These are phyloP conservation scores for Leptinotarsa defecta DNA, from an alignment of 1,140 invertebrate species.

Conservation along the genomic window DNA sequence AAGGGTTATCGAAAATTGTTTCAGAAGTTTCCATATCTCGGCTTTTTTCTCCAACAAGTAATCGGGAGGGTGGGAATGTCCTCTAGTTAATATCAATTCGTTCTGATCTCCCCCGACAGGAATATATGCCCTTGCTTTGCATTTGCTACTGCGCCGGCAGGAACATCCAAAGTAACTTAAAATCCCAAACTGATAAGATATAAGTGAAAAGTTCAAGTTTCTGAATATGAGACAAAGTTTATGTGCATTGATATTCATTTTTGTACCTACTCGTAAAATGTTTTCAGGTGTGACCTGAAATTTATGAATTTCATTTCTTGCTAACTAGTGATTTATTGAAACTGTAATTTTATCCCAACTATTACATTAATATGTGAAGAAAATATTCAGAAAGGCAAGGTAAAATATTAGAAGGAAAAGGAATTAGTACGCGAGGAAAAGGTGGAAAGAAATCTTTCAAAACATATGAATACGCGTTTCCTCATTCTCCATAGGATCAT, in stretches of 20 bases:
- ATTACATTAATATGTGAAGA: not conserved
- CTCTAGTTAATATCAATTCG: slow-evolving; percentile 27
- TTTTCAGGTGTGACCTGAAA: not conserved
- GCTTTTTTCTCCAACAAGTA: slow-evolving; percentile 33
- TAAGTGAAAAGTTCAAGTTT: not conserved
- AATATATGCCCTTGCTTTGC: slow-evolving; percentile 34
- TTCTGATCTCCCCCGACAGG: slow-evolving; percentile 24
- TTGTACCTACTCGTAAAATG: not conserved
- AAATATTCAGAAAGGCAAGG: too few relatives aligned
- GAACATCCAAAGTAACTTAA: slow-evolving; percentile 38
- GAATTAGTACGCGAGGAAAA: too few relatives aligned
- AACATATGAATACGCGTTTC: too few relatives aligned
- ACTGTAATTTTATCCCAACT: not conserved
- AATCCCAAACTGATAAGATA: not conserved
- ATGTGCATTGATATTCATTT: not conserved
- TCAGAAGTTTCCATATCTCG: slow-evolving; percentile 36
- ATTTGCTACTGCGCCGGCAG: slow-evolving; percentile 25
- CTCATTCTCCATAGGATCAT: too few relatives aligned
- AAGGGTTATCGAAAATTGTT: slow-evolving; percentile 36
- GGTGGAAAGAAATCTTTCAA: too few relatives aligned
- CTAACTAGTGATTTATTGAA: not conserved
- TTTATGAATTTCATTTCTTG: not conserved
- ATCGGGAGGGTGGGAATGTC: slow-evolving; percentile 38
- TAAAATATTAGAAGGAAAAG: too few relatives aligned
- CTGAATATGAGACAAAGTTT: not conserved